phyloP scores from a whole-genome alignment of 1,140 invertebrate genomes.

The Asobara japonica region DNA sequence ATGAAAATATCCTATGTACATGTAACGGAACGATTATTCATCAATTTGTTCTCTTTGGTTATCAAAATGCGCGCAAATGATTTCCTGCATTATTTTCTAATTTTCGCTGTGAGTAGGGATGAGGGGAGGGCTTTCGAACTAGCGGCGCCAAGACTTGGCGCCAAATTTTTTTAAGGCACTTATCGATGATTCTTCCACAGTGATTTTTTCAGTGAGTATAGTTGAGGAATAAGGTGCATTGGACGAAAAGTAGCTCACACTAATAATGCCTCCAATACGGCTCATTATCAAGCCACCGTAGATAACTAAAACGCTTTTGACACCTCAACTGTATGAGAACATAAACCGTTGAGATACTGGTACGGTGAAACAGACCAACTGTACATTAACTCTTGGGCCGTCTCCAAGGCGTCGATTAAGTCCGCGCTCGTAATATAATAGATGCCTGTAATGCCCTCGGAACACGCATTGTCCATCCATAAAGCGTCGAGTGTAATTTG shows the following conservation, averaged over 20 bases:
- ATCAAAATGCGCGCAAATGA: background rate
- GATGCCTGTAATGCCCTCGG: constrained; percentile 35
- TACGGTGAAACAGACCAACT: background rate
- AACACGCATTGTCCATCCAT: constrained; percentile 38
- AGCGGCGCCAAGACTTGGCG: too few species aligned
- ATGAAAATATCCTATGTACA: too few species aligned
- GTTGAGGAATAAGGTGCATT: too few species aligned
- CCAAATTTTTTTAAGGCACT: too few species aligned
- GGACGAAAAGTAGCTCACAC: too few species aligned
- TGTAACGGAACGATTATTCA: too few species aligned
- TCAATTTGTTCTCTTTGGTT: too few species aligned
- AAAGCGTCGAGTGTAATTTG: constrained; percentile 32
- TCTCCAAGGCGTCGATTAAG: constrained; percentile 48
- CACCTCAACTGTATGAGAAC: constrained; percentile 46
- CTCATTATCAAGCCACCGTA: constrained; percentile 41
- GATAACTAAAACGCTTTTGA: constrained; percentile 58
- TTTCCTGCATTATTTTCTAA: background rate
- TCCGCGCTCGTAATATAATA: constrained; percentile 40
- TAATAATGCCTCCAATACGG: background rate
- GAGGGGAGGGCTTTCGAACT: too few species aligned
- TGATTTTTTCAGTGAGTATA: too few species aligned
- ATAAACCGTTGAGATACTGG: constrained; percentile 48
- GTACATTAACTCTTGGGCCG: background rate
- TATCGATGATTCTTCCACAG: too few species aligned
- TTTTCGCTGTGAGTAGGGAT: too few species aligned